Conservation (phyloP, 2,888 invertebrate species). For the Eretmocerus hayati region DNA sequence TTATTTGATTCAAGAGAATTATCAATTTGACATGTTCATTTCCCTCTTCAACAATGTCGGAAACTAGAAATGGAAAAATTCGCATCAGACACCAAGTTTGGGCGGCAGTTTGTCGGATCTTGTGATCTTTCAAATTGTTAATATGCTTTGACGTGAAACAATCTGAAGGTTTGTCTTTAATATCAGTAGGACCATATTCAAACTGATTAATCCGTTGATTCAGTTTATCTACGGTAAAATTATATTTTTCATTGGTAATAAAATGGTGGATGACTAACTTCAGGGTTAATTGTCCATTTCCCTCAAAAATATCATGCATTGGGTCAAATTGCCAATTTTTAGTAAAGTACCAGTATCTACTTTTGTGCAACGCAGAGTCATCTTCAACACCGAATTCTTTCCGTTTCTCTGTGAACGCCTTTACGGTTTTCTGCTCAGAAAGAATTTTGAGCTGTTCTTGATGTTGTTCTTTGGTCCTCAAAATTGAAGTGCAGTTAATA, state of each 20-base stretch:
- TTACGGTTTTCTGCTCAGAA: neutral
- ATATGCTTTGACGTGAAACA: constrained; percentile 15
- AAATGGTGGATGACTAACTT: constrained; percentile 17
- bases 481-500: too few relatives aligned
- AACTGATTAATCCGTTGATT: constrained; percentile 19
- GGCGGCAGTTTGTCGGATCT: too few relatives aligned
- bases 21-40: constrained; percentile 17
- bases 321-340: too few relatives aligned
- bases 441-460: neutral
- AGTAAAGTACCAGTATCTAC: too few relatives aligned
- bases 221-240: constrained; percentile 7
- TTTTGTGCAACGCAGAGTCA: constrained; percentile 8
- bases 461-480: constrained; percentile 3
- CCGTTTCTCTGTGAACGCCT: constrained; percentile 1
- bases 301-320: too few relatives aligned
- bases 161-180: constrained; percentile 23
- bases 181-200: constrained; percentile 18
- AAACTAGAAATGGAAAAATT: constrained; percentile 22
- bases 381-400: constrained; percentile 10
- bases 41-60: constrained; percentile 14
- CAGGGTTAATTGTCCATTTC: constrained; percentile 13
- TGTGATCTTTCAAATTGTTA: constrained; percentile 16
- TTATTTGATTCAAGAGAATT: constrained; percentile 15
- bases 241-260: constrained; percentile 2
- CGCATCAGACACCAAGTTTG: too few relatives aligned